Percentiles rank a stretch among this genome's conserved stretches.
Conservation (phyloP, 2,797 vertebrate species). For the Eospalax fontanierii region DNA sequence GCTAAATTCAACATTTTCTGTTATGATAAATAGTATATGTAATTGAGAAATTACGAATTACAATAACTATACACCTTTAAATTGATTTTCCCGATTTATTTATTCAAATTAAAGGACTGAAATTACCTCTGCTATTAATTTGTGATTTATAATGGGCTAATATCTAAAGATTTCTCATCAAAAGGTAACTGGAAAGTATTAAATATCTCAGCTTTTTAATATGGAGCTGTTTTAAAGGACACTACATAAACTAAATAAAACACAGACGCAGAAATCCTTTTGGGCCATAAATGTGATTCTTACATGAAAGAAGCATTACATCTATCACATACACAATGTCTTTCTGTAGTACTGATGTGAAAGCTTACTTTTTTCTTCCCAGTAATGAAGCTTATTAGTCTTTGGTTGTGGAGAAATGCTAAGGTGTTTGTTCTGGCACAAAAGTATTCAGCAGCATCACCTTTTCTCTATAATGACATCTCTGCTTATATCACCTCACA, state of each 20-base stretch:
- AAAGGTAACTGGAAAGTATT: neutral
- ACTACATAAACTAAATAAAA: neutral
- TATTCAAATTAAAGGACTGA: constrained; percentile 51
- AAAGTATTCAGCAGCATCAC: neutral
- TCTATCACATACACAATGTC: neutral
- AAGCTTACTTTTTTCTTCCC: constrained; percentile 32
- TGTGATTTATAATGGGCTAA: constrained; percentile 20
- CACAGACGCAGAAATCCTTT: neutral
- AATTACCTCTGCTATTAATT: constrained; percentile 16
- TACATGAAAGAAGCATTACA: neutral
- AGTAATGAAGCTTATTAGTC: neutral
- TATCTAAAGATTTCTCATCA: neutral
- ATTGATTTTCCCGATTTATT: constrained; percentile 64
- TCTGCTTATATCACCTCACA: neutral
- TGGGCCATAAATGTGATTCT: constrained; percentile 39
- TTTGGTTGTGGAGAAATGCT: neutral
- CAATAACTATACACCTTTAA: neutral
- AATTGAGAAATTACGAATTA: constrained; percentile 46
- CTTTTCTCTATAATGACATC: constrained; percentile 25
- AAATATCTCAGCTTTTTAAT: constrained; percentile 2
- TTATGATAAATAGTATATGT: constrained; percentile 37
- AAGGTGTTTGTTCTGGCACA: neutral
- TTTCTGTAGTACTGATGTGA: constrained; percentile 27
- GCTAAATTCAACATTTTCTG: constrained; percentile 54
- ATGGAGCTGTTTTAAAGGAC: constrained; percentile 54